Evolutionary conservation across 2,797 vertebrate genomes (phyloP).

Genomic region (Ciconia nigra): DNA sequence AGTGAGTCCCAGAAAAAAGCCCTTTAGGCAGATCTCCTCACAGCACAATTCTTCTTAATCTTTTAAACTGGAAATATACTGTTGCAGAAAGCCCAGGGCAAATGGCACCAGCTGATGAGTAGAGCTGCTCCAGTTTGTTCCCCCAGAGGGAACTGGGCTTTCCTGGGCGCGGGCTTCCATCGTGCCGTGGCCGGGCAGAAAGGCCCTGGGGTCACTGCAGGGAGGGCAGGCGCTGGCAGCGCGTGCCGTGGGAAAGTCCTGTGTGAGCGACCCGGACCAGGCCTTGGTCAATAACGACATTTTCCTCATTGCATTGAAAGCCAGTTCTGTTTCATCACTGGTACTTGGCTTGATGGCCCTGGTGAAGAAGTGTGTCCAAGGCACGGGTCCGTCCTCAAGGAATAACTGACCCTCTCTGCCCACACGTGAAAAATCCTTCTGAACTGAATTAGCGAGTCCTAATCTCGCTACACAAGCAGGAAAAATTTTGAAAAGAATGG

Average conservation of each 20-base stretch:
- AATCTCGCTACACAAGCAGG: background rate
- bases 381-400: too few relatives aligned
- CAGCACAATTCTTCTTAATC: background rate
- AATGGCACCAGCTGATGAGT: rapidly evolving
- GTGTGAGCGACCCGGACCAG: rapidly evolving
- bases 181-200: rapidly evolving
- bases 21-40: background rate
- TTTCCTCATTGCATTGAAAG: background rate
- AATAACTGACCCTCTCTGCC: background rate
- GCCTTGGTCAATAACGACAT: rapidly evolving
- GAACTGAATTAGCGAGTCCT: too few relatives aligned
- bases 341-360: too few relatives aligned
- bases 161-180: rapidly evolving
- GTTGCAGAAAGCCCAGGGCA: background rate
- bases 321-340: background rate
- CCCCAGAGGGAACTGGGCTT: background rate
- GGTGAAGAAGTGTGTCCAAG: background rate
- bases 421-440: background rate
- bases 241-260: rapidly evolving
- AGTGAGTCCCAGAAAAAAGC: background rate
- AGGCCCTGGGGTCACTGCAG: too few relatives aligned
- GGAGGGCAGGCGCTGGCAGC: background rate
- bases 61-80: background rate
- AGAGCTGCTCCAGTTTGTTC: background rate
- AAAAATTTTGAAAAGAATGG: background rate